A percentile compares a stretch with the other conserved stretches of the same genome.
phyloP scores from a whole-genome alignment of 2,113 vertebrate genomes.

The Potamarius usumacintae region DNA sequence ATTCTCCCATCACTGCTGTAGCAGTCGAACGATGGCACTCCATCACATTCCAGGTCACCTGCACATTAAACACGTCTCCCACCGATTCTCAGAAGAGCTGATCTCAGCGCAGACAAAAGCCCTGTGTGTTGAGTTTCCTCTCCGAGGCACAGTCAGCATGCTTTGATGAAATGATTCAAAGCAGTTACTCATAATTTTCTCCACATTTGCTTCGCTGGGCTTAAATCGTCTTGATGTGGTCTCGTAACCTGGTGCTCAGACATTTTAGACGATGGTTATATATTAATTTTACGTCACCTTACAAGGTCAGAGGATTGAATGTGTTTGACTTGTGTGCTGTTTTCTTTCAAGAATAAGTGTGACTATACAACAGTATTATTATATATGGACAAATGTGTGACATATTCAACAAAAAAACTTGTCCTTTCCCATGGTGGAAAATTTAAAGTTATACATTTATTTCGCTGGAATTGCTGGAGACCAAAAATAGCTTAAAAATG shows the following conservation, averaged over 20 bases:
- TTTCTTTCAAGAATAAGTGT: neutral
- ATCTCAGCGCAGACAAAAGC: constrained; percentile 34
- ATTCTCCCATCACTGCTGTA: neutral
- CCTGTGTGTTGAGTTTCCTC: constrained; percentile 35
- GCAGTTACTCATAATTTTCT: constrained; percentile 38
- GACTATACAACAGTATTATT: neutral
- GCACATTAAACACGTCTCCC: constrained; percentile 12
- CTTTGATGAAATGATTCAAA: constrained; percentile 43
- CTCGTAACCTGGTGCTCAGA: constrained; percentile 17
- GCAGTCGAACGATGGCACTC: neutral
- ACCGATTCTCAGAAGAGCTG: constrained; percentile 16
- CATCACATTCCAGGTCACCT: neutral
- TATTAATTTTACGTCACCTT: neutral
- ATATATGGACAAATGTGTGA: neutral
- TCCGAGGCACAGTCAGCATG: constrained; percentile 10
- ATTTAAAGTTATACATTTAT: too few species aligned
- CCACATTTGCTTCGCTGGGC: constrained; percentile 30
- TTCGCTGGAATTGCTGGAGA: too few species aligned
- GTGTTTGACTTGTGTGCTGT: neutral
- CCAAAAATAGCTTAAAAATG: too few species aligned
- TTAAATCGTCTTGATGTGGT: constrained; percentile 46
- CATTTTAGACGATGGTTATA: constrained; percentile 8
- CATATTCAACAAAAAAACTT: neutral
- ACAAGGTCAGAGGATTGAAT: neutral
- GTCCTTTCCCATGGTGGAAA: neutral